Evolutionary conservation across 2,113 vertebrate genomes (phyloP), one percentile per base, ranked within the genome.

Genomic region (Ictalurus punctatus): DNA sequence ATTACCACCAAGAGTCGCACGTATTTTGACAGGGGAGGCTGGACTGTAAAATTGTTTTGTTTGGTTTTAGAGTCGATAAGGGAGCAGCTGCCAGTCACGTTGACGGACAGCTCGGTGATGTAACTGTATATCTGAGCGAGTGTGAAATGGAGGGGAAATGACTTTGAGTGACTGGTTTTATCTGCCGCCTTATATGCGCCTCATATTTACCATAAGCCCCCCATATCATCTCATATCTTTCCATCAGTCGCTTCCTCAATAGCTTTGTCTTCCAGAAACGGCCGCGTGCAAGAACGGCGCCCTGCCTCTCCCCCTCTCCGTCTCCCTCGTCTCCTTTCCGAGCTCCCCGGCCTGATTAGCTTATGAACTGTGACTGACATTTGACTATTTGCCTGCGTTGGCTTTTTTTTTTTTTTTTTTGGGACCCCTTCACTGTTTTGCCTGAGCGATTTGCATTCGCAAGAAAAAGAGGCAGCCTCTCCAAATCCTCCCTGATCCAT

Each of bases 291-390:
- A 90, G 84, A 86, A 76, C 76, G 71, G 54, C 73, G 69, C 58
- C 87, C 86, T 89, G 44, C 40, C 10, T 56, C 65, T 74, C 87
- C 54, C 67, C 71, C 81, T 63, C 37, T 67, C 85, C 9, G 23
- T 71, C 79, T 89, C 85, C 81, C 69, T 85, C 85, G 13, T 44
- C 74, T 89, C 48, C 52, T 65, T 87, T 87, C 71, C n/a, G 83
- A 85, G 90, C 87, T 83, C 89, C 86, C 89, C 78, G 52, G 86
- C 88, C 87, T 92, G 91, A 93, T 92, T 92, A 92, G 92, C 91
- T 91, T 88, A 90, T 92, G 90, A 91, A 92, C 93, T 92, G 86
- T 93, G 92, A 93, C 90, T 93, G 93, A 92, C 93, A 92, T 91
- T 91, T 91, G 89, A 91, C 91, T 91, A 85, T 93, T 92, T 93